A percentile compares a stretch with the other conserved stretches of the same genome.
phyloP scores from a whole-genome alignment of 53 echinoderm and acorn worm species.

The Crossaster papposus region DNA sequence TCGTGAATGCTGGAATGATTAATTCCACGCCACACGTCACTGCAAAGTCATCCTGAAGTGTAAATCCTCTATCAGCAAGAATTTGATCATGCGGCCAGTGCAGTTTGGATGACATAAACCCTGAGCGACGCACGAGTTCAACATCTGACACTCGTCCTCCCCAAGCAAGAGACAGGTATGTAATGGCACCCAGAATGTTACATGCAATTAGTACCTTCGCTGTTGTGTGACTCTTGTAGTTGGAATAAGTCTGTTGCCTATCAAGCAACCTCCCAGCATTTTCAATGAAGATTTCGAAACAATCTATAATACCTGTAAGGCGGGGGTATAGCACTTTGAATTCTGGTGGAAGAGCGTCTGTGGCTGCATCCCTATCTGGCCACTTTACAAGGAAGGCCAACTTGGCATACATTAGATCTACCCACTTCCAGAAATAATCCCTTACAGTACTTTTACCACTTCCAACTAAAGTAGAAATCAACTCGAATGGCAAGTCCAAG shows the following conservation, averaged over 20 bases:
- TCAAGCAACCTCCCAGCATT: constrained; percentile 36
- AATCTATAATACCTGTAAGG: constrained; percentile 59
- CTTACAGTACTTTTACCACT: no score
- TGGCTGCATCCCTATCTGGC: constrained; percentile 34
- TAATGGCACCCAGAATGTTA: constrained; percentile 52
- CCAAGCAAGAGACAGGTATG: constrained; percentile 50
- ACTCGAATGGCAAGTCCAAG: no score
- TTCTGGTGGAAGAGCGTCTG: constrained; percentile 56
- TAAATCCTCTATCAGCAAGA: constrained; percentile 59
- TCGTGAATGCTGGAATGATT: constrained; percentile 56
- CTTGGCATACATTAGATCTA: constrained; percentile 63
- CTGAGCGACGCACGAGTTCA: constrained; percentile 50
- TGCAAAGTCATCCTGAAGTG: constrained; percentile 59
- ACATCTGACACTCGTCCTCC: constrained; percentile 66
- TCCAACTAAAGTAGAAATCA: no score
- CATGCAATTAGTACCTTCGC: constrained; percentile 65
- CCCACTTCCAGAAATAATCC: constrained; percentile 69
- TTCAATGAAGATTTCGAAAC: constrained; percentile 68
- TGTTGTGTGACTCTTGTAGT: constrained; percentile 63
- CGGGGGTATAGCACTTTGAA: constrained; percentile 56
- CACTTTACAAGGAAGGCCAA: constrained; percentile 47
- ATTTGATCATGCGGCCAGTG: constrained; percentile 65
- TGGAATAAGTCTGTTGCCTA: constrained; percentile 55
- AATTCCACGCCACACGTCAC: constrained; percentile 41
- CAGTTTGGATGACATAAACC: constrained; percentile 39